phyloP scores from a whole-genome alignment of 2,888 invertebrate species.

The Cylindroiulus punctatus region DNA sequence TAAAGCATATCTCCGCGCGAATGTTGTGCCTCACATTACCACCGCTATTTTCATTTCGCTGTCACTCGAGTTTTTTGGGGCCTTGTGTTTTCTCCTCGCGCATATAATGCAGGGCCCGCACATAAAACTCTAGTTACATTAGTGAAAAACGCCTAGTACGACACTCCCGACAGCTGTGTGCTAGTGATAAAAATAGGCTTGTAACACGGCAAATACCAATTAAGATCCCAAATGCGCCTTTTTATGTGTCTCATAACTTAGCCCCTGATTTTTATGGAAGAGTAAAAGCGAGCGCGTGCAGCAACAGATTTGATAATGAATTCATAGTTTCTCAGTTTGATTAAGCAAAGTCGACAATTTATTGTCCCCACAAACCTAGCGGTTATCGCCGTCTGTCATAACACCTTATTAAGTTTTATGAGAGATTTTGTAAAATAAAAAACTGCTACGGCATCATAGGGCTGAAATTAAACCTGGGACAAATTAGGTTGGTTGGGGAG shows the following conservation, averaged over 20 bases:
- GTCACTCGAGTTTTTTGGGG: slow-evolving; percentile 1
- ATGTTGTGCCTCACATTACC: slow-evolving; percentile 10
- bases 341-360: slow-evolving; percentile 57
- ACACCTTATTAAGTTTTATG: slow-evolving; percentile 56
- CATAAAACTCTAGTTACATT: slow-evolving; percentile 7
- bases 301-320: slow-evolving; percentile 57
- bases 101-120: slow-evolving; percentile 20
- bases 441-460: slow-evolving; percentile 37
- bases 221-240: slow-evolving; percentile 57
- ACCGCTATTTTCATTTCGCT: slow-evolving; percentile 25
- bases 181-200: slow-evolving; percentile 56
- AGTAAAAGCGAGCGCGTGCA: slow-evolving; percentile 37
- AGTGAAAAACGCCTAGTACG: slow-evolving; percentile 50
- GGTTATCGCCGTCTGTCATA: slow-evolving; percentile 57
- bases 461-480: slow-evolving; percentile 49
- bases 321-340: slow-evolving; percentile 58
- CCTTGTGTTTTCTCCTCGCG: neutral
- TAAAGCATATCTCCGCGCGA: slow-evolving; percentile 19
- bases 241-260: slow-evolving; percentile 57
- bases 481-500: slow-evolving; percentile 48
- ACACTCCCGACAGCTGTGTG: slow-evolving; percentile 54
- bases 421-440: slow-evolving; percentile 36
- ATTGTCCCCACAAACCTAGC: slow-evolving; percentile 54
- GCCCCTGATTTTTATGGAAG: slow-evolving; percentile 56
- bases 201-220: slow-evolving; percentile 57